Percentiles rank a stretch among this genome's conserved stretches.
Conservation (phyloP, 2,797 vertebrate species). For the Clamator glandarius region DNA sequence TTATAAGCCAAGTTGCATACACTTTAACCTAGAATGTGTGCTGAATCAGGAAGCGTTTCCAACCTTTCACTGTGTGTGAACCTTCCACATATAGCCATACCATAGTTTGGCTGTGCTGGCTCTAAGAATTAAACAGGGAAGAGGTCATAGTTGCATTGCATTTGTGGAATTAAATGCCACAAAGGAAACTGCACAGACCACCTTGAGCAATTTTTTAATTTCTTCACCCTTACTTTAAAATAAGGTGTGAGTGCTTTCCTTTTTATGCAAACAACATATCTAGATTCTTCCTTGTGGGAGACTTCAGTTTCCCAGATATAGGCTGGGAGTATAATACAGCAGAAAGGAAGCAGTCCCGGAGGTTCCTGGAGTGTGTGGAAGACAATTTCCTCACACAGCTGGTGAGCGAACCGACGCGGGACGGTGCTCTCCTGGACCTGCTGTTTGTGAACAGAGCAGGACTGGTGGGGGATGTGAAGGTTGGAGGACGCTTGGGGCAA, state of each 20-base stretch:
- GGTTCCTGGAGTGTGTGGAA: too few species aligned
- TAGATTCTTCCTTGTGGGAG: too few species aligned
- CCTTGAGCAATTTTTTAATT: not conserved
- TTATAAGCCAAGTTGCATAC: not conserved
- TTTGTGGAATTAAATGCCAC: not conserved
- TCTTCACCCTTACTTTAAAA: not conserved
- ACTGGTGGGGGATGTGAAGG: too few species aligned
- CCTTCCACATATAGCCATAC: not conserved
- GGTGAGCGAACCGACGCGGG: too few species aligned
- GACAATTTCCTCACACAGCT: too few species aligned
- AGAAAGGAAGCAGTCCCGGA: too few species aligned
- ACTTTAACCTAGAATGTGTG: not conserved
- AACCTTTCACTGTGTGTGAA: not conserved
- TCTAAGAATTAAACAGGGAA: not conserved
- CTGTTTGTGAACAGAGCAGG: too few species aligned
- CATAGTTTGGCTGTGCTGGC: too few species aligned
- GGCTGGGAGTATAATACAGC: too few species aligned
- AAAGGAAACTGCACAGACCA: not conserved
- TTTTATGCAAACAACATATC: not conserved
- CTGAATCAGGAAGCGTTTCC: not conserved
- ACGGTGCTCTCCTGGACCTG: too few species aligned
- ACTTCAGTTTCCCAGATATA: too few species aligned
- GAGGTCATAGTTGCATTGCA: fast-evolving
- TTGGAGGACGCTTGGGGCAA: too few species aligned
- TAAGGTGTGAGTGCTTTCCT: not conserved